A percentile compares a stretch with the other conserved stretches of the same genome.
phyloP scores from a whole-genome alignment of 2,888 invertebrate genomes.

The Operophtera brumata region DNA sequence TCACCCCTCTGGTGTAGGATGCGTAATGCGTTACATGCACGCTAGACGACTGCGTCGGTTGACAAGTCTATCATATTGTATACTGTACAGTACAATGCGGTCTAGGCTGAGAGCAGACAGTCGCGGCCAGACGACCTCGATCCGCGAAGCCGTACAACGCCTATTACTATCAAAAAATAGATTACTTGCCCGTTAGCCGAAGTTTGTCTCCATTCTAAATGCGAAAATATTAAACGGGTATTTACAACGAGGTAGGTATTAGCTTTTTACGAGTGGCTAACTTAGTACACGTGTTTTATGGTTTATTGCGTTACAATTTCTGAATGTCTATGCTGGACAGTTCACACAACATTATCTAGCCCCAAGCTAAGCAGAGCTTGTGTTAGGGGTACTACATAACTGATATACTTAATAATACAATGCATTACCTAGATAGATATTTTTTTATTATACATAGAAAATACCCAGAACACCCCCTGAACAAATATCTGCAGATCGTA shows the following conservation, averaged over 20 bases:
- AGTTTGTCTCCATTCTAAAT: not conserved
- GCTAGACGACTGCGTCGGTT: not conserved
- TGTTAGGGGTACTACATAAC: no score
- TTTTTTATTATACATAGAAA: no score
- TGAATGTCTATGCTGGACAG: no score
- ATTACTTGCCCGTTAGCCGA: not conserved
- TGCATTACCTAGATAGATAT: no score
- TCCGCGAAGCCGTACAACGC: slow-evolving; percentile 20
- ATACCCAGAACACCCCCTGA: no score
- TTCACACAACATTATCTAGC: no score
- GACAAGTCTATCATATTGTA: slow-evolving; percentile 11
- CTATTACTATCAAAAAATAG: slow-evolving; percentile 24
- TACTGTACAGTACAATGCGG: slow-evolving; percentile 19
- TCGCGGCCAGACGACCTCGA: slow-evolving; percentile 38
- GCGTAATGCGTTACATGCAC: no score
- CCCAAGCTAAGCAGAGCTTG: no score
- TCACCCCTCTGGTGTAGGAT: no score
- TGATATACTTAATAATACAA: no score
- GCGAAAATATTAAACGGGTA: not conserved
- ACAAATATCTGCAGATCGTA: no score
- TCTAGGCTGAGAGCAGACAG: slow-evolving; percentile 34
- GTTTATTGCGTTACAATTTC: not conserved
- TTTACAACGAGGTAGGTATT: not conserved
- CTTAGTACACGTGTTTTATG: not conserved
- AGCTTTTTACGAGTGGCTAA: slow-evolving; percentile 3